Conservation (phyloP, 2,797 vertebrate genomes). For the Poecilia picta region DNA sequence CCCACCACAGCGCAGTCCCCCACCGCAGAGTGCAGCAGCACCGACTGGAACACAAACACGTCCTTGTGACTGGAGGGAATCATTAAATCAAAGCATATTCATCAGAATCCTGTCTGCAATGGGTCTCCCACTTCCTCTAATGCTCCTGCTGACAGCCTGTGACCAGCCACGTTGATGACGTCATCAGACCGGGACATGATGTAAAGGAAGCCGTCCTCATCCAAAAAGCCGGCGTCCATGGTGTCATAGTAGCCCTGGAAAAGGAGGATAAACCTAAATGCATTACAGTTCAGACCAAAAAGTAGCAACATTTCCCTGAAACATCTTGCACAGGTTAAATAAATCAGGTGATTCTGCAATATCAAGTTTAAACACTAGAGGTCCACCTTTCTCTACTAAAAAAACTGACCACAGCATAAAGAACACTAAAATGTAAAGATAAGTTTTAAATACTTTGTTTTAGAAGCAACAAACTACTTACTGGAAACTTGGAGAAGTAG, state of each 20-base stretch:
- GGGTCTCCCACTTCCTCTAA: conserved; percentile 88
- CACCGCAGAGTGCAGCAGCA: conserved; percentile 87
- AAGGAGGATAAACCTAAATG: neutral
- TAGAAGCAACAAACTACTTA: conserved; percentile 67
- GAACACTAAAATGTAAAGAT: neutral
- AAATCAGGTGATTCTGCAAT: conserved; percentile 9
- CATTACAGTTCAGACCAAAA: neutral
- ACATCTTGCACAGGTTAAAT: neutral
- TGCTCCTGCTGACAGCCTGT: conserved; percentile 92
- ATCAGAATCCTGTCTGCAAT: too few relatives aligned
- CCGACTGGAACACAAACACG: conserved; percentile 74
- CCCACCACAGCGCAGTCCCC: conserved; percentile 95
- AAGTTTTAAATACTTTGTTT: neutral
- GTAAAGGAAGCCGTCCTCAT: conserved; percentile 91
- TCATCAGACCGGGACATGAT: conserved; percentile 96
- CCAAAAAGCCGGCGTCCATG: conserved; percentile 93
- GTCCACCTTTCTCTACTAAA: conserved; percentile 42
- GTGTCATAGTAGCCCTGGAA: conserved; percentile 93
- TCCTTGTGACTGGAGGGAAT: neutral
- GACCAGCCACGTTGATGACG: conserved; percentile 96
- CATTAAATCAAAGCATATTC: too few relatives aligned
- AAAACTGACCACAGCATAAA: neutral
- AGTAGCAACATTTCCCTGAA: neutral
- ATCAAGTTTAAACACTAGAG: conserved; percentile 49
- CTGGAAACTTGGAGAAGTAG: conserved; percentile 94